phyloP scores from a whole-genome alignment of 2,113 vertebrate genomes.

The Grammatotria lemairii region DNA sequence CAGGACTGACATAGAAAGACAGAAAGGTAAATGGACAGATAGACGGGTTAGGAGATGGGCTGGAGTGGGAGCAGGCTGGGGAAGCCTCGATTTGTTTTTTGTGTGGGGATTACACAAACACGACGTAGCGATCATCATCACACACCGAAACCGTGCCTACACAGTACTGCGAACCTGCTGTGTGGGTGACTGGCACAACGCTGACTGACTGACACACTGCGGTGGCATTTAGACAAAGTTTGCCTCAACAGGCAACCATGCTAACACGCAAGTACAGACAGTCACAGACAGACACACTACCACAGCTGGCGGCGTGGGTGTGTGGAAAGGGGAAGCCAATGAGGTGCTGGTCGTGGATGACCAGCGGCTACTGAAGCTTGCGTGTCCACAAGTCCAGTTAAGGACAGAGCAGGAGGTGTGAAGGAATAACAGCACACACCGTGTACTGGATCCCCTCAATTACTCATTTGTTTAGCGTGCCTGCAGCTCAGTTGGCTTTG shows the following conservation, averaged over 20 bases:
- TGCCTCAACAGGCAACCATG: neutral
- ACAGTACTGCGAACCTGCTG: conserved; percentile 20
- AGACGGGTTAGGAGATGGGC: conserved; percentile 4
- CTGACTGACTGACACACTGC: conserved; percentile 26
- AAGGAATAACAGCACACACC: conserved; percentile 27
- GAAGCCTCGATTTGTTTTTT: conserved; percentile 27
- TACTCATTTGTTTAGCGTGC: conserved; percentile 55
- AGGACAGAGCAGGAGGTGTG: conserved; percentile 38
- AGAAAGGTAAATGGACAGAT: neutral
- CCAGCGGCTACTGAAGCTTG: conserved; percentile 30
- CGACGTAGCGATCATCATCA: neutral
- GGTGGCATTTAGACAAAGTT: conserved; percentile 52
- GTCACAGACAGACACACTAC: neutral
- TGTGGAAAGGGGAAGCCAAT: conserved; percentile 58
- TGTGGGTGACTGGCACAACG: conserved; percentile 46
- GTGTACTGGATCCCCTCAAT: conserved; percentile 28
- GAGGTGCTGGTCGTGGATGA: conserved; percentile 29
- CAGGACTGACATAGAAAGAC: neutral
- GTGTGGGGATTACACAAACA: conserved; percentile 27
- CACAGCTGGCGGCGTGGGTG: conserved; percentile 49
- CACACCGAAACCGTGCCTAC: conserved; percentile 37
- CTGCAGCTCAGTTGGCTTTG: neutral
- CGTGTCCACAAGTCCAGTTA: conserved; percentile 25
- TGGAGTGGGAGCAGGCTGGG: neutral
- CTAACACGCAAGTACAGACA: neutral